phyloP scores from a whole-genome alignment of 2,888 invertebrate species.

The Doris montereyensis region DNA sequence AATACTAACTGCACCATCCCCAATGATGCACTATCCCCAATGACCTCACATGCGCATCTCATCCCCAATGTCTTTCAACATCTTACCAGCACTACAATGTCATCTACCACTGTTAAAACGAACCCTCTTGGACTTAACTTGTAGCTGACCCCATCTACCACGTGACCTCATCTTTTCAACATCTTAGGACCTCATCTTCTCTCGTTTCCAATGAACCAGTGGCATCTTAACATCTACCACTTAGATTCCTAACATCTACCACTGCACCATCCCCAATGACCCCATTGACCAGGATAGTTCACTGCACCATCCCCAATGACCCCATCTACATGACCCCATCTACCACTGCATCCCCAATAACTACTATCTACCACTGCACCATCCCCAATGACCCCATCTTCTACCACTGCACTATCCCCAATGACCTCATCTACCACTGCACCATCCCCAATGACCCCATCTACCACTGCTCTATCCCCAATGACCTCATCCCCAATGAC shows the following conservation, averaged over 20 bases:
- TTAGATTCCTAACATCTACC: background rate
- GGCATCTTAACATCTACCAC: conserved; percentile 3
- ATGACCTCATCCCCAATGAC: background rate
- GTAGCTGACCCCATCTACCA: too few species aligned
- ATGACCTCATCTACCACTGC: background rate
- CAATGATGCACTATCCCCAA: too few species aligned
- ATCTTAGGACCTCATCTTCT: conserved; percentile 11
- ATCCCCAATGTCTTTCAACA: too few species aligned
- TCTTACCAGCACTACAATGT: too few species aligned
- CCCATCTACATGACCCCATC: background rate
- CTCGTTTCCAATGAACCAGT: background rate
- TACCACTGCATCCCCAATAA: background rate
- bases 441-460: too few species aligned
- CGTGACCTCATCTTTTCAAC: background rate
- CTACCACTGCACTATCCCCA: background rate
- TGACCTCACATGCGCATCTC: too few species aligned
- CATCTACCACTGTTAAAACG: background rate
- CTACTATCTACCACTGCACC: too few species aligned
- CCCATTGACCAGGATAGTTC: conserved; percentile 9
- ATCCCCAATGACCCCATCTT: too few species aligned
- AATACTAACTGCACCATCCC: too few species aligned
- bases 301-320: too few species aligned
- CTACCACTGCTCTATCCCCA: background rate
- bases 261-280: too few species aligned
- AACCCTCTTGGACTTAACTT: conserved; percentile 7